Percentiles rank a stretch among this genome's conserved stretches.
phyloP scores from a whole-genome alignment of 1,140 invertebrate species.

The Galleria mellonella region DNA sequence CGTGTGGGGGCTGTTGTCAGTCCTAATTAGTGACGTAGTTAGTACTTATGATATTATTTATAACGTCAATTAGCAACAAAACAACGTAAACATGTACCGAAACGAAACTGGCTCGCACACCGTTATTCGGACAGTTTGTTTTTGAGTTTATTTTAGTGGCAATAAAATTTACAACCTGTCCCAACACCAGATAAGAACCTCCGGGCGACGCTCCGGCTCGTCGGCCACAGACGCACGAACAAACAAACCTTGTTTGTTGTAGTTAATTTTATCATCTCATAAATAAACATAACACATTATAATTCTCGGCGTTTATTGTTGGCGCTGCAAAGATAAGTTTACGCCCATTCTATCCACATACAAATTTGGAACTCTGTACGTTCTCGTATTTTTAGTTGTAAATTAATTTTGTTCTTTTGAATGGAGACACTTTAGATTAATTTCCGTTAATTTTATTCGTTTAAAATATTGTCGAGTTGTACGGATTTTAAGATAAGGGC shows the following conservation, averaged over 20 bases:
- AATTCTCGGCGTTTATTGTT: slow-evolving; percentile 13
- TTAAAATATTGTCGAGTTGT: no score
- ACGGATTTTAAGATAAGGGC: no score
- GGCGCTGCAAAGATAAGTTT: neutral
- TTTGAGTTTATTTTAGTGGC: slow-evolving; percentile 35
- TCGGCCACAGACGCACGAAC: slow-evolving; percentile 20
- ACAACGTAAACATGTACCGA: neutral
- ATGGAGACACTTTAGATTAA: no score
- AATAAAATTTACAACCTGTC: slow-evolving; percentile 43
- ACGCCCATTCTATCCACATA: no score
- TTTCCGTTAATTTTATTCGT: no score
- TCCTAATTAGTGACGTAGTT: neutral
- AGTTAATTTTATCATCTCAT: slow-evolving; percentile 40
- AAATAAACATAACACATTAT: slow-evolving; percentile 35
- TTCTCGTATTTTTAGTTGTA: no score
- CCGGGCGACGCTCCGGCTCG: slow-evolving; percentile 13
- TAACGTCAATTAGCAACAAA: neutral
- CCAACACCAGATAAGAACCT: slow-evolving; percentile 20
- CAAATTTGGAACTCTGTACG: no score
- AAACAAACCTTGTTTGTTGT: slow-evolving; percentile 17
- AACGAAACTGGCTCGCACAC: neutral
- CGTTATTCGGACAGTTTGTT: slow-evolving; percentile 34
- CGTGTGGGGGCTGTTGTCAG: no score
- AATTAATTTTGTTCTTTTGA: no score
- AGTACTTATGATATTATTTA: neutral